Evolutionary conservation across 2,113 vertebrate genomes (phyloP).

Genomic region (Trogon melanurus): DNA sequence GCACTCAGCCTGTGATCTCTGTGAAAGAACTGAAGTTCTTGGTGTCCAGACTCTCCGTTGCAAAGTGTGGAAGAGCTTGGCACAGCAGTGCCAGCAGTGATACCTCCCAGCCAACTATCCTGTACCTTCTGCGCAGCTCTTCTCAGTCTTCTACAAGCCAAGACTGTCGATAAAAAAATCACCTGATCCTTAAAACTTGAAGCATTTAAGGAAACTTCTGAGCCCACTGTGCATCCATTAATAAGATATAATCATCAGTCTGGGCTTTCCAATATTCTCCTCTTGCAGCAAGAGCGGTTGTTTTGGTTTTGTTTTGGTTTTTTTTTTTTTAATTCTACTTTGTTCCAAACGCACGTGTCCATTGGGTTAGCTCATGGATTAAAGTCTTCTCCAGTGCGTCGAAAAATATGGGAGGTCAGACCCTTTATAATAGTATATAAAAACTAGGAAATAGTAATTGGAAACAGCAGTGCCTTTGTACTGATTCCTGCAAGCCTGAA

Average conservation of each 20-base stretch:
- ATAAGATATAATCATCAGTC: not conserved
- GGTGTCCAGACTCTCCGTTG: fast-evolving
- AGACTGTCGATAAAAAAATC: not conserved
- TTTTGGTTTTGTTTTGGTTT: too few relatives aligned
- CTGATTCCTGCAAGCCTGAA: not conserved
- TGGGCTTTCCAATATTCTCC: not conserved
- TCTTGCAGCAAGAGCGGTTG: not conserved
- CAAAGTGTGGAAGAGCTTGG: not conserved
- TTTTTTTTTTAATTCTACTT: fast-evolving
- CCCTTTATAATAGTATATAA: not conserved
- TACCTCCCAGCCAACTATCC: not conserved
- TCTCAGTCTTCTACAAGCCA: not conserved
- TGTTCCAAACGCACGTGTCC: not conserved
- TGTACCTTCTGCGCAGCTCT: not conserved
- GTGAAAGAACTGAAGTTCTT: not conserved
- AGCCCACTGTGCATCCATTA: not conserved
- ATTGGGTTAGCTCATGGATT: not conserved
- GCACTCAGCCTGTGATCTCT: not conserved
- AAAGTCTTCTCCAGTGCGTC: not conserved
- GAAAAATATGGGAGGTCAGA: not conserved
- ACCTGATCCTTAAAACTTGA: not conserved
- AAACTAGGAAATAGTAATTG: not conserved
- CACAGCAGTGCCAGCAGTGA: fast-evolving
- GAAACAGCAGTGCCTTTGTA: not conserved
- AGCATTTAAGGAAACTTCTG: not conserved